Percentiles rank a stretch among this genome's conserved stretches.
Evolutionary conservation across 2,888 invertebrate species (phyloP).

Genomic region (Harmothoe impar): DNA sequence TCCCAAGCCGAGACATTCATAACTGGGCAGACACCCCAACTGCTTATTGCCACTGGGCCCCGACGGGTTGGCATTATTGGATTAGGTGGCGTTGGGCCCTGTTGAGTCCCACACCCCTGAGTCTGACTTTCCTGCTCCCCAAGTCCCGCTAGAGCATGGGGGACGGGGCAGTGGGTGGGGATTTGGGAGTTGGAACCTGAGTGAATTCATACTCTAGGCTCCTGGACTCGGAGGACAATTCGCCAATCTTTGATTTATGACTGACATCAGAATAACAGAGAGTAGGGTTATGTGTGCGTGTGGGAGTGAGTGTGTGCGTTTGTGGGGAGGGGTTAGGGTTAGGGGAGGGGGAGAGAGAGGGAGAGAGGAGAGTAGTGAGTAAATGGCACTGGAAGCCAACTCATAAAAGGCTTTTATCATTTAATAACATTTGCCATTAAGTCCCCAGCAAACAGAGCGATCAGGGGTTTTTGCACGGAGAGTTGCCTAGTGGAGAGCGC

Average conservation of each 20-base stretch:
- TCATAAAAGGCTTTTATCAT: constrained; percentile 55
- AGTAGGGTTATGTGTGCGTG: not conserved
- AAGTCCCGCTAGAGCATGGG: not conserved
- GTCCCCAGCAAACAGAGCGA: constrained; percentile 15
- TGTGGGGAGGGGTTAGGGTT: not conserved
- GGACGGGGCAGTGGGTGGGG: too few species aligned
- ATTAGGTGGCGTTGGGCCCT: not conserved
- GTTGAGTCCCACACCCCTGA: constrained; percentile 10
- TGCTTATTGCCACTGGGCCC: not conserved
- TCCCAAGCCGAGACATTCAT: not conserved
- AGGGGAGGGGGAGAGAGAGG: not conserved
- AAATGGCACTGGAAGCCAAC: constrained; percentile 43
- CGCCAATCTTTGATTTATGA: constrained; percentile 37
- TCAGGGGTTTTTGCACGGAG: not conserved
- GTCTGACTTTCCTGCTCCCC: not conserved
- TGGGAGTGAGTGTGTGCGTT: not conserved
- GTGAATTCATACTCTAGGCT: constrained; percentile 2
- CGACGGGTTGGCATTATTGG: not conserved
- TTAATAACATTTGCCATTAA: constrained; percentile 55
- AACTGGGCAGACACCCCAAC: constrained; percentile 8
- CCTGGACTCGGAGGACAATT: constrained; percentile 4
- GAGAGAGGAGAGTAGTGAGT: not conserved
- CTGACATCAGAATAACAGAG: constrained; percentile 31
- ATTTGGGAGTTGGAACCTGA: not conserved
- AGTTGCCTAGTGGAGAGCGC: not conserved